Conservation (phyloP, 2,797 vertebrate species). For the Chaenodraco wilsoni region DNA sequence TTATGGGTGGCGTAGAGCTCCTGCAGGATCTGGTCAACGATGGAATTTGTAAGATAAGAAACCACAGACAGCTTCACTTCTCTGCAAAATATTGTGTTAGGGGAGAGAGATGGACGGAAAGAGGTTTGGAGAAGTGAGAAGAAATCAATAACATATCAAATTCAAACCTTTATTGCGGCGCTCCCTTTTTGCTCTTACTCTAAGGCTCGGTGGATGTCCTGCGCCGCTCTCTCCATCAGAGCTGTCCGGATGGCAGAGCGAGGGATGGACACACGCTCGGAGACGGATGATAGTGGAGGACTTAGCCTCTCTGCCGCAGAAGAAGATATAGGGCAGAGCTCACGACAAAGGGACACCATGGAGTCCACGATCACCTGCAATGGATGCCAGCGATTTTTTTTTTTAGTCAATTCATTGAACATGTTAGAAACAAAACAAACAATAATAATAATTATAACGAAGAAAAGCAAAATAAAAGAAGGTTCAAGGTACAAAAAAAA, state of each 20-base stretch:
- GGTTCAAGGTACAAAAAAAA: no score
- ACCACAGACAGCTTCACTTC: slow-evolving; percentile 93
- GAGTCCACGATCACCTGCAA: slow-evolving; percentile 90
- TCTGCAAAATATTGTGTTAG: slow-evolving; percentile 80
- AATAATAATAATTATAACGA: no score
- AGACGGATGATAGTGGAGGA: slow-evolving; percentile 87
- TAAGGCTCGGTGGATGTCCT: slow-evolving; percentile 91
- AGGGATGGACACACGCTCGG: slow-evolving; percentile 88
- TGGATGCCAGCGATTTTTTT: not conserved
- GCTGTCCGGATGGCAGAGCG: slow-evolving; percentile 89
- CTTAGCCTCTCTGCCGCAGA: slow-evolving; percentile 85
- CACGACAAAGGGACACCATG: slow-evolving; percentile 90
- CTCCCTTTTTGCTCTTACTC: slow-evolving; percentile 82
- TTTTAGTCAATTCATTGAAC: no score
- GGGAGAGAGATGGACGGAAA: slow-evolving; percentile 59
- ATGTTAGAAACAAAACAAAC: no score
- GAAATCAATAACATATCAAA: slow-evolving; percentile 60
- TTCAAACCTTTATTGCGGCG: slow-evolving; percentile 1
- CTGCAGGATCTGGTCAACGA: slow-evolving; percentile 92
- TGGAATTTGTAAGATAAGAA: slow-evolving; percentile 93
- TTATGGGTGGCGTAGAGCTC: slow-evolving; percentile 91
- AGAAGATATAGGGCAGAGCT: slow-evolving; percentile 89
- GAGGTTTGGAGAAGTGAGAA: slow-evolving; percentile 56
- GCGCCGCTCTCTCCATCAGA: slow-evolving; percentile 90
- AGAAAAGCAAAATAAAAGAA: no score